Base-by-base conservation (phyloP, 1,140 invertebrate genomes). In the Drosophila carrolli region DNA sequence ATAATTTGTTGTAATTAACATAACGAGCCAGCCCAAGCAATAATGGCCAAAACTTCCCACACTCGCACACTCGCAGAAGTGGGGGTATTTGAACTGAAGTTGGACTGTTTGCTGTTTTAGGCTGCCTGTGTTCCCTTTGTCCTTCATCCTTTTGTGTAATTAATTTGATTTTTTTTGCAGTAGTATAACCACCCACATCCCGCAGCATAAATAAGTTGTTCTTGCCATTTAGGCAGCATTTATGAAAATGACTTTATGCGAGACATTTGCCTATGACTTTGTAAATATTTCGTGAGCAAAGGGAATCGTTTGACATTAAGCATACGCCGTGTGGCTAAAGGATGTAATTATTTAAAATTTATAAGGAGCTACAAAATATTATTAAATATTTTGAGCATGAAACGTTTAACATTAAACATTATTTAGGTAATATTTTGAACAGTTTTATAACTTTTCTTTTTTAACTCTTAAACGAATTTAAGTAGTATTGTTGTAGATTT, bases 1-100 rank as follows among this genome's bases (percentile, higher is more conserved):
- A 86, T 90, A 90, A 90, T 90, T 90, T 90, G 88, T 83, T 90
- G 88, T 86, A 90, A 90, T 90, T 90, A 90, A 86, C 78, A 82
- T 90, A 90, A 86, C 79, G 83, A 86, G 83, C 62, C 83, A 82
- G 63, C 83, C 83, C 83, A 82, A 78, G 83, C 83, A 86, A 86
- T 88, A 86, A 86, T 73, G 75, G 75, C 55, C 80, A 68, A 86
- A 51, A 76, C 59, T 73, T 85, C 66, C 73, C 57, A 71, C 66
- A 63, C 73, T 46, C 47, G 40, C 35, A 66, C 60, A 56, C 61
- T 37, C 40, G 35, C 55, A 47, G 8, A 55, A 37, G 50, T 53
- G 50, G 14, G 50, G 32, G 50, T 53, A 37, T 71, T 71, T 70
- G 67, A 70, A 41, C 29, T 50, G 71, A 74, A 74, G 70, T 59